Base-by-base conservation (phyloP, 2,888 invertebrate species). In the Philopedon plagiatum region DNA sequence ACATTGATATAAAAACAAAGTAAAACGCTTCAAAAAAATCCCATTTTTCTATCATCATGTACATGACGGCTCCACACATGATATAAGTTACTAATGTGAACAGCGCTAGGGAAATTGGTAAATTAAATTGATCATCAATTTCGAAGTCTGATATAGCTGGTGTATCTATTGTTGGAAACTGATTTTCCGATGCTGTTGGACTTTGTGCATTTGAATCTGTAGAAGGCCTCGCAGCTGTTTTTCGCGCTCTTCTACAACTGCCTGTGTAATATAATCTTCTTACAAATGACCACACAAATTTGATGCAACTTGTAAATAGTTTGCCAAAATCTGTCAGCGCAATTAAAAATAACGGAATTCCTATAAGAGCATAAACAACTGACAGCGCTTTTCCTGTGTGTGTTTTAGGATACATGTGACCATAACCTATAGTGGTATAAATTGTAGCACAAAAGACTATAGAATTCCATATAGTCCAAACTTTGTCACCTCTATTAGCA, bases 241-340 rank as follows among this genome's bases (percentile, higher is more conserved):
- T 90, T 62, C 95, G 88, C 9, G 94, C 93, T 84, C 90, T 90
- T 44, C 91, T 89, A 80, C 95, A 96, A 80, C 93, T 94, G 73
- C 96, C 94, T 0, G 95, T 96, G 82, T 94, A 95, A 84, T 95
- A 95, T 2, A 95, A 86, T 71, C 95, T 88, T 61, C 95, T 86
- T 11, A 95, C 94, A 81, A 91, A 95, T 0, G 94, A 92, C 95
- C 96, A 97, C 21, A 96, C 87, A 85, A 94, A 95, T 86, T 98
- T 98, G 75, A 98, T 94, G 74, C 91, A 91, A 76, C 96, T 89
- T 0, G 97, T 98, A 83, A 99, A 94, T 8, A 96, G 88, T 87
- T 96, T 97, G 76, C 98, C 98, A 83, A 98, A 94, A 87, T 98
- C 97, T 39, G 97, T 96, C 76, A 99, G 86, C 13, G 98, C 92